Percentiles rank a stretch among this genome's conserved stretches.
Evolutionary conservation across 2,888 invertebrate species (phyloP).

Genomic region (Brachyopa scutellaris): DNA sequence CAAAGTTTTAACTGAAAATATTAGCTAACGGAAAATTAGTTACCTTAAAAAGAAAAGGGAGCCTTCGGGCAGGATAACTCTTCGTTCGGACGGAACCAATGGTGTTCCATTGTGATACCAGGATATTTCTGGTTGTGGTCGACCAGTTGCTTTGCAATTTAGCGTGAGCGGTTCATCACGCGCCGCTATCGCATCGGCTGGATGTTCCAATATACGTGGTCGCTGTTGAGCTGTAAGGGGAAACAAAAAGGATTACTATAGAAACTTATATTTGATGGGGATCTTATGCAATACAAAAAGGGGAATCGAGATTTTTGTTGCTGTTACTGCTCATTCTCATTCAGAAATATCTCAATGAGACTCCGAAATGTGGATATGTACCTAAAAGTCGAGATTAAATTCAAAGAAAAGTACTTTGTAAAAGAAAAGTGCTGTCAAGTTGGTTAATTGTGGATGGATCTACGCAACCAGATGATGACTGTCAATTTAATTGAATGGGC

Average conservation of each 20-base stretch:
- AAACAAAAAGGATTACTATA: not conserved
- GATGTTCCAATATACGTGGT: constrained; percentile 76
- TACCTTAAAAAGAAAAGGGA: constrained; percentile 76
- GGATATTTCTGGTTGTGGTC: constrained; percentile 75
- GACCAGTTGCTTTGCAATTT: constrained; percentile 76
- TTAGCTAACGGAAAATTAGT: too few species aligned
- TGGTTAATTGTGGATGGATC: too few species aligned
- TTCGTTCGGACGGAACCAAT: constrained; percentile 75
- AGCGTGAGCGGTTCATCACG: constrained; percentile 76
- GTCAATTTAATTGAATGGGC: too few species aligned
- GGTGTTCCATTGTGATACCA: constrained; percentile 77
- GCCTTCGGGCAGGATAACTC: constrained; percentile 76
- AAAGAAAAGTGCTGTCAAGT: too few species aligned
- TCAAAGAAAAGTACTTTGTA: too few species aligned
- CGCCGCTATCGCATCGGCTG: constrained; percentile 76
- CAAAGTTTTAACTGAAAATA: too few species aligned
- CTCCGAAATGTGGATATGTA: too few species aligned
- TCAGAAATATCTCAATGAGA: too few species aligned
- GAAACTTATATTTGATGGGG: not conserved
- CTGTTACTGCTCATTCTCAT: too few species aligned
- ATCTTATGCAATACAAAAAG: not conserved
- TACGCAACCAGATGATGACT: too few species aligned
- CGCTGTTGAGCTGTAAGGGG: constrained; percentile 75
- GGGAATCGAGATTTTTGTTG: not conserved
- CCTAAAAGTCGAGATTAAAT: too few species aligned